Percentiles rank a stretch among this genome's conserved stretches.
These are phyloP conservation scores for Acinonyx jubatus DNA, from an alignment of 2,113 vertebrate genomes.

Conservation along the genomic window DNA sequence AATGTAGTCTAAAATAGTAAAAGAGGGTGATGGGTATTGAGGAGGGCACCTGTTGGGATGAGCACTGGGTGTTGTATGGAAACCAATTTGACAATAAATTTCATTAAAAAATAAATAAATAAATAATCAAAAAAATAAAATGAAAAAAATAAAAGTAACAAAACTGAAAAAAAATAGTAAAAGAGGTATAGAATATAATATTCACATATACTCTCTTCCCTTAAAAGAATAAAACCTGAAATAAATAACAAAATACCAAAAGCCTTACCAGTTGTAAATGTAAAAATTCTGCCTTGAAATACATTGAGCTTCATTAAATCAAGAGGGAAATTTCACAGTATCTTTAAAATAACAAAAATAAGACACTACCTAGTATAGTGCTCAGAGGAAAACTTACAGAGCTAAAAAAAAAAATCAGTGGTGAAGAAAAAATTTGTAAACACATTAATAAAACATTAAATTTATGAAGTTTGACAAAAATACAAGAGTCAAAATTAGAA, in stretches of 20 bases:
- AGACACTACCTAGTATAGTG: neutral
- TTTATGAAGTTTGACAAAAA: neutral
- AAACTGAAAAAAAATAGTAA: neutral
- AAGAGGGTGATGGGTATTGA: neutral
- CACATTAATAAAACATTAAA: neutral
- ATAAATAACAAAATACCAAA: neutral
- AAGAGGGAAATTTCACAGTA: neutral
- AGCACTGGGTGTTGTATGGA: no score
- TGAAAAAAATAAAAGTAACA: no score
- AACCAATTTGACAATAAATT: no score
- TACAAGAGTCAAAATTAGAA: neutral
- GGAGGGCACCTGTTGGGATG: no score
- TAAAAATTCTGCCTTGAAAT: neutral
- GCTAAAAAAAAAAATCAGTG: neutral
- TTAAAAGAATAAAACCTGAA: neutral
- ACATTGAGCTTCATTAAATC: slow-evolving; percentile 5
- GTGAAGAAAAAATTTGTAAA: neutral
- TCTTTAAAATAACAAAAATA: slow-evolving; percentile 23
- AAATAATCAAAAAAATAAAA: no score
- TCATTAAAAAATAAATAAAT: no score
- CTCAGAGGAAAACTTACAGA: neutral
- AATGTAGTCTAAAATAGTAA: neutral
- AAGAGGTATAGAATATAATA: neutral
- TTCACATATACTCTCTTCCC: neutral
- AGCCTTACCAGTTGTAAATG: neutral